phyloP scores from a whole-genome alignment of 2,888 invertebrate genomes.

The Leptothorax acervorum region DNA sequence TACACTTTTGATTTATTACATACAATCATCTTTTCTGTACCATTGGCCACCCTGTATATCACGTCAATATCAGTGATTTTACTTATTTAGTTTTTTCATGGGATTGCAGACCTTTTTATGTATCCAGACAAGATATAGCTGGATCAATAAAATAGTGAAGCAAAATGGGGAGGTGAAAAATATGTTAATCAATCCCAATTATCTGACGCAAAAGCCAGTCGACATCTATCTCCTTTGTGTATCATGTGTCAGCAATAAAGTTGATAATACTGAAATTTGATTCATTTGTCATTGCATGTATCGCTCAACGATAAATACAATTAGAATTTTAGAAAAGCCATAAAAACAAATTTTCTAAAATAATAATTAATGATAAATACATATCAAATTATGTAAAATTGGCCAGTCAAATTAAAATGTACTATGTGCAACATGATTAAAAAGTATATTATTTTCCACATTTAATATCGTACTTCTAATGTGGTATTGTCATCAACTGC shows the following conservation, averaged over 20 bases:
- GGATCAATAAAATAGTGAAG: not conserved
- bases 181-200: conserved; percentile 18
- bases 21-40: not conserved
- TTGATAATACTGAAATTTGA: conserved; percentile 37
- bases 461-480: conserved; percentile 73
- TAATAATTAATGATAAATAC: not conserved
- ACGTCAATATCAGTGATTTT: not conserved
- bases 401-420: conserved; percentile 63
- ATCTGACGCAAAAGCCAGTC: not conserved
- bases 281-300: conserved; percentile 36
- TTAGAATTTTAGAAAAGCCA: not conserved
- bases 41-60: not conserved
- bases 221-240: not conserved
- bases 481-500: conserved; percentile 81
- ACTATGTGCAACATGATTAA: conserved; percentile 78
- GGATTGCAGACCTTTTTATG: conserved; percentile 22
- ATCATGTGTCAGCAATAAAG: not conserved
- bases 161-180: conserved; percentile 11
- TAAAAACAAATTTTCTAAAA: not conserved
- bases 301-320: conserved; percentile 15
- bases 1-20: not conserved
- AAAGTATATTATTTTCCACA: conserved; percentile 74
- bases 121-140: conserved; percentile 4
- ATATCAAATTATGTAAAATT: conserved; percentile 23
- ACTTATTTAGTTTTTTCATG: conserved; percentile 3